Evolutionary conservation across 2,888 invertebrate genomes (phyloP).

Genomic region (Temnothorax unifasciatus): DNA sequence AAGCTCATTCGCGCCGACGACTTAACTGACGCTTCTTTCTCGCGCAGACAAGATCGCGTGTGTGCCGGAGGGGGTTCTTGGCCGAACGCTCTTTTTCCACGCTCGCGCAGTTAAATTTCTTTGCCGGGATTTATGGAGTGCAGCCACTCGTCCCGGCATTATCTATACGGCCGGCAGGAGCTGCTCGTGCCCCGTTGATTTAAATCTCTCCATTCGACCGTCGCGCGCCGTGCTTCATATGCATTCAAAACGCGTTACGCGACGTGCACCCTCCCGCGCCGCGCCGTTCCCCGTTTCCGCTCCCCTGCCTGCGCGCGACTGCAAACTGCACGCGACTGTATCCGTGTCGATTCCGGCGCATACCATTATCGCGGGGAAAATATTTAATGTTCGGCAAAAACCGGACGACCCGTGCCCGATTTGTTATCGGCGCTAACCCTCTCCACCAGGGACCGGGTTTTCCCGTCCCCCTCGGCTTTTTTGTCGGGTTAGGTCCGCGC

Average conservation of each 20-base stretch:
- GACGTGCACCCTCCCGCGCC: slow-evolving; percentile 39
- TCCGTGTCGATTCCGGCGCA: slow-evolving; percentile 46
- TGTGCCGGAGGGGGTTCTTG: slow-evolving; percentile 5
- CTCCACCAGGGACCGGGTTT: neutral
- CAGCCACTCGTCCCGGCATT: slow-evolving; percentile 67
- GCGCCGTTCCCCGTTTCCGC: neutral
- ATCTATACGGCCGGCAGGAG: slow-evolving; percentile 70
- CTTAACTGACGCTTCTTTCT: slow-evolving; percentile 35
- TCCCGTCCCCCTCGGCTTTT: slow-evolving; percentile 21
- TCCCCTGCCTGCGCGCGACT: slow-evolving; percentile 31
- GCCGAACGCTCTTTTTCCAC: slow-evolving; percentile 70
- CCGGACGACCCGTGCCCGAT: slow-evolving; percentile 27
- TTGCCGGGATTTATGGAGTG: slow-evolving; percentile 70
- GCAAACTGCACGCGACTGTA: slow-evolving; percentile 52
- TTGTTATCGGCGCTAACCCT: slow-evolving; percentile 42
- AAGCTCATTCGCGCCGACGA: slow-evolving; percentile 38
- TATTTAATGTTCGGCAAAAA: slow-evolving; percentile 52
- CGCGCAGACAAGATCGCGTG: slow-evolving; percentile 67
- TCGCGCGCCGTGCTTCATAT: slow-evolving; percentile 68
- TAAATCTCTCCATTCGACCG: slow-evolving; percentile 74
- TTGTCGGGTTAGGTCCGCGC: slow-evolving; percentile 32
- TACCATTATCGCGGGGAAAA: slow-evolving; percentile 48
- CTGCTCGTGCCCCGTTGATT: slow-evolving; percentile 68
- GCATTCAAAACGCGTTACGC: slow-evolving; percentile 71
- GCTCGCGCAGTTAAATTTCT: slow-evolving; percentile 67